A percentile compares a stretch with the other conserved stretches of the same genome.
phyloP scores from a whole-genome alignment of 2,797 vertebrate species.

The Cirrhinus mrigala region DNA sequence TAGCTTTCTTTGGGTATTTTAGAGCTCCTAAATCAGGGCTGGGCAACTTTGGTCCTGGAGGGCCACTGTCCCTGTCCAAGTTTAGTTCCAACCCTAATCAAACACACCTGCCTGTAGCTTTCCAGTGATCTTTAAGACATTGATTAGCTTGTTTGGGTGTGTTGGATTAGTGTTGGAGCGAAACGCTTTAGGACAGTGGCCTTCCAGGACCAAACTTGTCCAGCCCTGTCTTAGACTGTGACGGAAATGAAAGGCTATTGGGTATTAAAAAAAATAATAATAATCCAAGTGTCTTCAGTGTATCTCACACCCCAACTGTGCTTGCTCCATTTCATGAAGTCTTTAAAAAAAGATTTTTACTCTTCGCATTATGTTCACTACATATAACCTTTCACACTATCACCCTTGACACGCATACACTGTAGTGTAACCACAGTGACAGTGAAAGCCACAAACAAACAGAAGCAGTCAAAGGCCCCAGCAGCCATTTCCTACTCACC shows the following conservation, averaged over 20 bases:
- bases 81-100: too few species aligned
- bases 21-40: too few species aligned
- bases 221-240: not conserved
- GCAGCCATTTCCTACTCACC: slow-evolving; percentile 65
- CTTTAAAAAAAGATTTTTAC: not conserved
- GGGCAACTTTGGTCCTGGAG: too few species aligned
- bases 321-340: not conserved
- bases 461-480: slow-evolving; percentile 64
- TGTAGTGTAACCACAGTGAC: slow-evolving; percentile 69
- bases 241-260: not conserved
- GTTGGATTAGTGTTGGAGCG: too few species aligned
- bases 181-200: too few species aligned
- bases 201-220: too few species aligned
- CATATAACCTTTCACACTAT: not conserved
- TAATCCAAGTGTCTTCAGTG: not conserved
- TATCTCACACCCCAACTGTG: not conserved
- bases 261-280: not conserved
- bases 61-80: too few species aligned
- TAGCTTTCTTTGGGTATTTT: too few species aligned
- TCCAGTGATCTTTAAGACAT: too few species aligned
- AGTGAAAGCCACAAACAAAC: slow-evolving; percentile 57
- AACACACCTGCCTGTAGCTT: too few species aligned
- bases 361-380: not conserved
- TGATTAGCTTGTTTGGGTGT: too few species aligned
- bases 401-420: not conserved